Percentiles rank a stretch among this genome's conserved stretches.
Conservation (phyloP, 2,797 vertebrate species). For the Anguilla anguilla region DNA sequence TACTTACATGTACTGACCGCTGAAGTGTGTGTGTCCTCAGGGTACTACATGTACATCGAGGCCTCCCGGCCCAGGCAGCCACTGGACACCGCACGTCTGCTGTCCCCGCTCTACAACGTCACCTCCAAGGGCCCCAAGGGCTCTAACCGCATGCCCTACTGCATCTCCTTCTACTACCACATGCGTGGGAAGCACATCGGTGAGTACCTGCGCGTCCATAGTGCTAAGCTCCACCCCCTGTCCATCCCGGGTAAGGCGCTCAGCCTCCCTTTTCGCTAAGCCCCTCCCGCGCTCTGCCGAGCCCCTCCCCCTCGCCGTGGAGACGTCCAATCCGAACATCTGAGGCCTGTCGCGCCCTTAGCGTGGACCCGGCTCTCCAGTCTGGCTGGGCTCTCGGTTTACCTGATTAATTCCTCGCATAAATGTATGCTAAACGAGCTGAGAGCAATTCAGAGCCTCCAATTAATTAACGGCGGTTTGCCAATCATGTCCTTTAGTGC, state of each 20-base stretch:
- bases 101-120: slow-evolving; percentile 93
- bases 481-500: slow-evolving; percentile 1
- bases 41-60: slow-evolving; percentile 98
- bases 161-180: slow-evolving; percentile 96
- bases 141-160: slow-evolving; percentile 76
- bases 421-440: slow-evolving; percentile 22
- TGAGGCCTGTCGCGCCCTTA: not conserved
- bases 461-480: slow-evolving; percentile 8
- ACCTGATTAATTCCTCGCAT: slow-evolving; percentile 25
- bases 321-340: not conserved
- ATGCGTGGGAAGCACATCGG: slow-evolving; percentile 98
- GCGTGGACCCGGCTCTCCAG: not conserved
- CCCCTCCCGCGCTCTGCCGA: not conserved
- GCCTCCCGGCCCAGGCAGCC: slow-evolving; percentile 83
- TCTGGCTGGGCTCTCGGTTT: slow-evolving; percentile 19
- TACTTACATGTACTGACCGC: not conserved
- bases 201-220: slow-evolving; percentile 72
- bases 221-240: not conserved
- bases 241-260: not conserved
- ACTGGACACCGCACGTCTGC: slow-evolving; percentile 89
- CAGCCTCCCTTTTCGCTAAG: not conserved
- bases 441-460: slow-evolving; percentile 3
- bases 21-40: slow-evolving; percentile 59
- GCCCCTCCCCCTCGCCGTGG: no score
- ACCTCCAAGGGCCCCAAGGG: slow-evolving; percentile 76